phyloP scores from a whole-genome alignment of 2,888 invertebrate species.

The Caenorhabditis becei region DNA sequence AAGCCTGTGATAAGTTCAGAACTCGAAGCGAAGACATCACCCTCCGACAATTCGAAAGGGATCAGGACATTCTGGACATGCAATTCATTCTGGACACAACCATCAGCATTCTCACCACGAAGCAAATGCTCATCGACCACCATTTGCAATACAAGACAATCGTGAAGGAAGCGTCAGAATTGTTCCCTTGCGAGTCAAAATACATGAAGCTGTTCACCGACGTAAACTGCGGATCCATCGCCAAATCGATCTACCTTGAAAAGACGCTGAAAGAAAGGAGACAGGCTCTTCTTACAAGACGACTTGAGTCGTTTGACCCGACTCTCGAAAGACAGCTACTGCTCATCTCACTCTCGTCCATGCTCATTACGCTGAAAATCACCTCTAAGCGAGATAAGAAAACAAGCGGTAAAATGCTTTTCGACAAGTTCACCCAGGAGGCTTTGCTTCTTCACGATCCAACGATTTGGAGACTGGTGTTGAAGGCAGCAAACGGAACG shows the following conservation, averaged over 20 bases:
- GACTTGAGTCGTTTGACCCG: neutral
- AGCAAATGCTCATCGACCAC: neutral
- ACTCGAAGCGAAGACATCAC: neutral
- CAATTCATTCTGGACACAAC: conserved; percentile 27
- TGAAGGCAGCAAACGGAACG: conserved; percentile 15
- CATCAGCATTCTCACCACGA: neutral
- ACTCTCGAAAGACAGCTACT: conserved; percentile 19
- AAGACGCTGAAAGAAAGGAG: neutral
- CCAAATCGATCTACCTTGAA: conserved; percentile 21
- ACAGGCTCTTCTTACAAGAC: neutral
- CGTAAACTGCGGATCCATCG: neutral
- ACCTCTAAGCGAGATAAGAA: neutral
- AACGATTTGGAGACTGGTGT: conserved; percentile 34
- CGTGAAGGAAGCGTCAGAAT: neutral
- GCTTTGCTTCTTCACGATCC: conserved; percentile 23
- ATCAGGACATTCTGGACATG: neutral
- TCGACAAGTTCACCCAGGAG: neutral
- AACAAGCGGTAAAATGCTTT: neutral
- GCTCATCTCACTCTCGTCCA: conserved; percentile 10
- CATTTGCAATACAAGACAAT: conserved; percentile 6
- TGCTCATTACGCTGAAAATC: conserved; percentile 19
- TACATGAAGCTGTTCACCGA: conserved; percentile 20
- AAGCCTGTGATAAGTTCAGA: neutral
- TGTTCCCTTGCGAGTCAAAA: conserved; percentile 32
- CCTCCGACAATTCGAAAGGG: neutral